phyloP scores from a whole-genome alignment of 2,888 invertebrate genomes.

The Cheilosia scutellata region DNA sequence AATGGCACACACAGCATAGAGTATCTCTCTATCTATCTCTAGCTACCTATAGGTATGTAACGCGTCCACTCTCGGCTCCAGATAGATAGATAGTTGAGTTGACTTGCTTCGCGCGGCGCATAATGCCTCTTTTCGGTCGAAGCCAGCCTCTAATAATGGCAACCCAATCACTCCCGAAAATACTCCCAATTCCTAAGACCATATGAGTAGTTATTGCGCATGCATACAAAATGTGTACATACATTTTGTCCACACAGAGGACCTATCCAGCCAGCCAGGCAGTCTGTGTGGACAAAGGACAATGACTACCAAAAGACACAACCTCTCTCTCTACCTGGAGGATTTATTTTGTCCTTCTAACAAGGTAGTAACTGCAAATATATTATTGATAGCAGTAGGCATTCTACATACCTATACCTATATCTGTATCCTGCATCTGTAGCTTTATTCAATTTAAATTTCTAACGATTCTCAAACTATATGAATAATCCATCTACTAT shows the following conservation, averaged over 20 bases:
- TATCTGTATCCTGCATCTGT: not conserved
- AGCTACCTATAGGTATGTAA: slow-evolving; percentile 35
- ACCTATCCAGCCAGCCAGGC: slow-evolving; percentile 33
- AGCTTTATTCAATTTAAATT: not conserved
- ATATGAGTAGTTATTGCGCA: slow-evolving; percentile 76
- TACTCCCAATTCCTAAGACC: slow-evolving; percentile 73
- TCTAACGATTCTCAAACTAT: not conserved
- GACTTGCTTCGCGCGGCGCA: slow-evolving; percentile 66
- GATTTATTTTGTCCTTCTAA: slow-evolving; percentile 45
- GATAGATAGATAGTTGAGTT: slow-evolving; percentile 59
- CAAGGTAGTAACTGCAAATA: slow-evolving; percentile 24
- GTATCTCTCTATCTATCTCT: slow-evolving; percentile 28
- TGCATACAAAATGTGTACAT: slow-evolving; percentile 69
- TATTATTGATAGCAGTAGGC: slow-evolving; percentile 31
- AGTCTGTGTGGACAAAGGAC: slow-evolving; percentile 71
- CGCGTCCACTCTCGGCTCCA: slow-evolving; percentile 67
- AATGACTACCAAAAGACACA: slow-evolving; percentile 61
- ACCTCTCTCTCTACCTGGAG: slow-evolving; percentile 53
- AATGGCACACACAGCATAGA: slow-evolving; percentile 43
- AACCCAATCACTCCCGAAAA: slow-evolving; percentile 76
- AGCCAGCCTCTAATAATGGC: slow-evolving; percentile 75
- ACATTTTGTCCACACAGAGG: slow-evolving; percentile 58
- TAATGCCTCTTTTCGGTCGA: slow-evolving; percentile 70
- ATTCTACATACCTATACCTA: not conserved
- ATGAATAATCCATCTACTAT: not conserved